phyloP scores from a whole-genome alignment of 2,113 vertebrate species.

The Planiliza haematocheilus region DNA sequence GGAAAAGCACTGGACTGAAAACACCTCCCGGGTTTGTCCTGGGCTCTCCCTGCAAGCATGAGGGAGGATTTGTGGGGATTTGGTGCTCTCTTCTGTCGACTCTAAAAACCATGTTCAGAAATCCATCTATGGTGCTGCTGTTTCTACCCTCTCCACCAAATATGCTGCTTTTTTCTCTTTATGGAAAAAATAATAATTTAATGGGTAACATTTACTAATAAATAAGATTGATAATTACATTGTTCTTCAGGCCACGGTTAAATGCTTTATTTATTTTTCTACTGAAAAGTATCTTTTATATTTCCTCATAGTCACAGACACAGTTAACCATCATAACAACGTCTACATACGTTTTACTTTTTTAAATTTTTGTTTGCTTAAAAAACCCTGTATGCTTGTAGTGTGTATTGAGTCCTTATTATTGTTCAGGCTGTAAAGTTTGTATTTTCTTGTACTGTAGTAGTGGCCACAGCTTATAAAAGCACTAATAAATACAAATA shows the following conservation, averaged over 20 bases:
- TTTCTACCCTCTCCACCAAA: constrained; percentile 52
- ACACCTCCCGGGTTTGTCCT: constrained; percentile 9
- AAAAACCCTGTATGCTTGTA: constrained; percentile 6
- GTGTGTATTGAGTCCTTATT: constrained; percentile 3
- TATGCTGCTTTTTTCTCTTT: constrained; percentile 68
- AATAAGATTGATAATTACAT: constrained; percentile 37
- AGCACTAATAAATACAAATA: constrained; percentile 41
- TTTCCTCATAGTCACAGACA: constrained; percentile 5
- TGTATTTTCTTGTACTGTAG: constrained; percentile 16
- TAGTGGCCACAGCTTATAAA: constrained; percentile 6
- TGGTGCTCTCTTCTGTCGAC: constrained; percentile 29
- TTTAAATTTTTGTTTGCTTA: constrained; percentile 56
- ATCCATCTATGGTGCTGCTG: constrained; percentile 52
- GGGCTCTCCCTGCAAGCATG: constrained; percentile 5
- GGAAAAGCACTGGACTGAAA: constrained; percentile 23
- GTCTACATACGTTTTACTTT: constrained; percentile 9
- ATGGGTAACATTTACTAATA: constrained; percentile 66
- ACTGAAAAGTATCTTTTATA: constrained; percentile 24
- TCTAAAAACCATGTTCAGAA: constrained; percentile 15
- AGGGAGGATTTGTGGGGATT: constrained; percentile 2
- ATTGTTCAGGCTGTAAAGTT: constrained; percentile 28
- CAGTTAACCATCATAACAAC: background rate
- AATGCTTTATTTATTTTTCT: constrained; percentile 65
- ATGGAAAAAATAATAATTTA: constrained; percentile 52
- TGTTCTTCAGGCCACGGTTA: constrained; percentile 37